Evolutionary conservation across 2,113 vertebrate species (phyloP), one percentile per base, ranked within the genome.

Genomic region (Speoplatyrhinus poulsoni): DNA sequence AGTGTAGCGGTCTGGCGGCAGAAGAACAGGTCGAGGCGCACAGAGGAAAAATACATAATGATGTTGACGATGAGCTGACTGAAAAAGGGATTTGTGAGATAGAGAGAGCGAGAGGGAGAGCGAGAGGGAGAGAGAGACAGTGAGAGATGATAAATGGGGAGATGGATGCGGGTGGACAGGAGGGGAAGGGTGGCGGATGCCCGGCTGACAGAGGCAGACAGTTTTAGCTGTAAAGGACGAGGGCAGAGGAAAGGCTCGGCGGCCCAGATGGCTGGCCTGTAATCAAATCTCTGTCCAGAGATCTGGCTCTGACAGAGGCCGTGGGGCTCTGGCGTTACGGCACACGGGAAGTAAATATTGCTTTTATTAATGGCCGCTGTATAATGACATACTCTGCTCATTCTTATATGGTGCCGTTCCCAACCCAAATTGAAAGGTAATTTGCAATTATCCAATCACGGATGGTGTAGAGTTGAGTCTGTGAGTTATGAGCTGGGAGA

Each of bases 401-500:
- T 67, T 58, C 48, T 41, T 5, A 41, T 41, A 8, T 46, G 62
- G 19, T 16, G 48, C 73, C 52, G 72, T 69, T 6, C 36, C 26
- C 15, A 47, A 16, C n/a, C 11, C 13, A 46, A 12, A 58, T 46
- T 60, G 52, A 59, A 4, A 36, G 3, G 50, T 0, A 67, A 52
- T 63, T 46, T 19, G 3, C n/a, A 16, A n/a, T 9, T 41, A 6
- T 41, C 36, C 36, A 41, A 26, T 26, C 26, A 26, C 26, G 26
- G 26, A 26, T 26, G 26, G 26, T 26, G 26, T 26, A 2, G 26
- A 63, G 70, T 70, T 70, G 60, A 78, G 63, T 17, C n/a, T 57
- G 75, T 73, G 73, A 80, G n/a, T 65, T 53, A 11, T 55, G 33
- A 11, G 64, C 59, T 26, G 19, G 19, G 19, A 26, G 19, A 33